These are phyloP conservation scores for Paramormyrops kingsleyae DNA, from an alignment of 2,113 vertebrate species.

Conservation along the genomic window DNA sequence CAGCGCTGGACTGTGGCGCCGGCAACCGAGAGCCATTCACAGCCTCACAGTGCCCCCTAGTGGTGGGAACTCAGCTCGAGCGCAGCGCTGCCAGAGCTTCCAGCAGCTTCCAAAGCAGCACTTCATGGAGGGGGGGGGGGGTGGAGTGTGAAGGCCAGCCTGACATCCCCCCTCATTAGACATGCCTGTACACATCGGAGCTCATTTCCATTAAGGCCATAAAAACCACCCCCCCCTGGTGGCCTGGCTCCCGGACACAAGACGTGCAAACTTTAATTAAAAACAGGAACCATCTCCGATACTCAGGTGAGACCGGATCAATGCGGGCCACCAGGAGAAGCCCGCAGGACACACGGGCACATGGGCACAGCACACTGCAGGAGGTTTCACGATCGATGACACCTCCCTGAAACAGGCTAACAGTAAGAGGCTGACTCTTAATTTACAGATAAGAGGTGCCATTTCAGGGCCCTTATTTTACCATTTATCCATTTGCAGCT, in stretches of 20 bases:
- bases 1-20: slow-evolving; percentile 31
- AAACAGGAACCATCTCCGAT: slow-evolving; percentile 45
- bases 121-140: neutral
- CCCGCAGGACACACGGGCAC: slow-evolving; percentile 4
- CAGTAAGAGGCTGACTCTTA: neutral
- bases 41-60: slow-evolving; percentile 83
- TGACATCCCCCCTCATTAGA: slow-evolving; percentile 12
- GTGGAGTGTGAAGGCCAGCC: neutral
- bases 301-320: slow-evolving; percentile 41
- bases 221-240: slow-evolving; percentile 21
- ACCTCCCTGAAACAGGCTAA: neutral
- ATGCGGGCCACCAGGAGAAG: slow-evolving; percentile 44
- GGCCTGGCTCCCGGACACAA: slow-evolving; percentile 30
- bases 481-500: neutral
- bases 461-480: neutral
- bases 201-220: neutral
- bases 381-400: neutral
- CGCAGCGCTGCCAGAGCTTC: slow-evolving; percentile 14
- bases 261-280: slow-evolving; percentile 52
- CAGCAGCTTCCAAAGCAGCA: neutral
- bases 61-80: slow-evolving; percentile 34
- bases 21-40: slow-evolving; percentile 52
- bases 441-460: neutral
- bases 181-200: slow-evolving; percentile 20
- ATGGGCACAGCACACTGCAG: neutral